A percentile compares a stretch with the other conserved stretches of the same genome.
phyloP scores from a whole-genome alignment of 2,888 invertebrate genomes.

The Chirona hameri region DNA sequence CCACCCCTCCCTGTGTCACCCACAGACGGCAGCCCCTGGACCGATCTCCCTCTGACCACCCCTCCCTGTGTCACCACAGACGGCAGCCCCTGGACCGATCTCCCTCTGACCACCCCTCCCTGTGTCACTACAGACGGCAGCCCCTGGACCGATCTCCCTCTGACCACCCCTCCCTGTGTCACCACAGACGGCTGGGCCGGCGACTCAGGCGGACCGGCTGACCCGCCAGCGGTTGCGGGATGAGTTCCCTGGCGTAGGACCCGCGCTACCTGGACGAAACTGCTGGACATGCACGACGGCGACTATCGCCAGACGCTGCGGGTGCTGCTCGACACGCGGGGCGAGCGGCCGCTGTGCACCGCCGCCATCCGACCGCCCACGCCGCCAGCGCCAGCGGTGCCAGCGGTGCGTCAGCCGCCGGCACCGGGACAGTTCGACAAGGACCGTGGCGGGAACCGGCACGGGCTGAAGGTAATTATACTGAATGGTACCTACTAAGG shows the following conservation, averaged over 20 bases:
- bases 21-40: too few relatives aligned
- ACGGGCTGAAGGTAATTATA: too few relatives aligned
- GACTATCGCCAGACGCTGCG: not conserved
- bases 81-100: too few relatives aligned
- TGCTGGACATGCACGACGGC: conserved; percentile 13
- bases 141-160: too few relatives aligned
- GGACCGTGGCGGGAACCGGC: too few relatives aligned
- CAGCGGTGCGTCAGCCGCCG: too few relatives aligned
- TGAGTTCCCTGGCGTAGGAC: conserved; percentile 37
- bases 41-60: too few relatives aligned
- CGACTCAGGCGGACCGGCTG: conserved; percentile 34
- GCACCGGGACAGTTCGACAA: too few relatives aligned
- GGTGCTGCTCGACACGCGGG: not conserved
- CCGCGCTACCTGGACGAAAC: conserved; percentile 12
- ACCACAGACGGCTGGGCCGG: not conserved
- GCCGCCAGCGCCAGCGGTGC: not conserved
- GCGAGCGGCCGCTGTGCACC: not conserved
- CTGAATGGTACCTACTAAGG: too few relatives aligned
- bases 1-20: too few relatives aligned
- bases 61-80: not conserved
- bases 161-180: too few relatives aligned
- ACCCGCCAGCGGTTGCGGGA: conserved; percentile 35
- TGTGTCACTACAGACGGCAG: not conserved
- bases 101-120: too few relatives aligned
- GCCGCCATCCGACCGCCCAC: not conserved